phyloP scores from a whole-genome alignment of 2,888 invertebrate genomes.

The Macrostomum cliftonense region DNA sequence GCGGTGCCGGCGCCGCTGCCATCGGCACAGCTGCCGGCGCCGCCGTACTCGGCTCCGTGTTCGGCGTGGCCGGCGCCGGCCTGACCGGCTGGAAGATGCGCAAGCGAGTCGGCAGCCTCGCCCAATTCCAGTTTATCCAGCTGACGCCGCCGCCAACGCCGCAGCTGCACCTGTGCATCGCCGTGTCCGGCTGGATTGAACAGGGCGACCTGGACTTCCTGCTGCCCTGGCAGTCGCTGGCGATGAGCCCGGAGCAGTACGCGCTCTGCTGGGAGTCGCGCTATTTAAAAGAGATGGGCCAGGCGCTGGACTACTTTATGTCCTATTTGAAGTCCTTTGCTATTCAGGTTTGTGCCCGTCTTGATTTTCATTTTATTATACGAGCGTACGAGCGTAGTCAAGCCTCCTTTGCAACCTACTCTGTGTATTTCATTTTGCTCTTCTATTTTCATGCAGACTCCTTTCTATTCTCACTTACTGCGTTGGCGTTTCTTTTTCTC shows the following conservation, averaged over 20 bases:
- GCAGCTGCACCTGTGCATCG: slow-evolving; percentile 46
- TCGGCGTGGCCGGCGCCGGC: slow-evolving; percentile 47
- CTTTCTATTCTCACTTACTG: no score
- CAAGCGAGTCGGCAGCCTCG: slow-evolving; percentile 49
- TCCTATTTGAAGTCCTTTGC: slow-evolving; percentile 44
- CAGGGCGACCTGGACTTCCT: slow-evolving; percentile 35
- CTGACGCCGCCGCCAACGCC: slow-evolving; percentile 35
- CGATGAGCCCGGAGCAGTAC: slow-evolving; percentile 47
- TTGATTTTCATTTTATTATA: no score
- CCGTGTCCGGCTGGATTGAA: slow-evolving; percentile 49
- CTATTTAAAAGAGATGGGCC: slow-evolving; percentile 45
- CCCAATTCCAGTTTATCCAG: slow-evolving; percentile 49
- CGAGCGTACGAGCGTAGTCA: no score
- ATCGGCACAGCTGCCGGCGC: slow-evolving; percentile 31
- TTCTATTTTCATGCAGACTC: no score
- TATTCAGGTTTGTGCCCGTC: slow-evolving; percentile 27
- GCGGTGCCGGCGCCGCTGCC: slow-evolving; percentile 39
- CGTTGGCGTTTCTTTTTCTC: no score
- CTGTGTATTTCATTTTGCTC: no score
- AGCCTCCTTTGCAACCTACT: no score
- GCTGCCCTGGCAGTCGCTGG: slow-evolving; percentile 45
- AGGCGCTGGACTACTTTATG: slow-evolving; percentile 47
- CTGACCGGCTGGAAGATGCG: slow-evolving; percentile 52
- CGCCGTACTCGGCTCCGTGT: slow-evolving; percentile 44
- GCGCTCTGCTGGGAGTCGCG: slow-evolving; percentile 47